Evolutionary conservation across 2,797 vertebrate genomes (phyloP).

Genomic region (Tarsius wallacei): DNA sequence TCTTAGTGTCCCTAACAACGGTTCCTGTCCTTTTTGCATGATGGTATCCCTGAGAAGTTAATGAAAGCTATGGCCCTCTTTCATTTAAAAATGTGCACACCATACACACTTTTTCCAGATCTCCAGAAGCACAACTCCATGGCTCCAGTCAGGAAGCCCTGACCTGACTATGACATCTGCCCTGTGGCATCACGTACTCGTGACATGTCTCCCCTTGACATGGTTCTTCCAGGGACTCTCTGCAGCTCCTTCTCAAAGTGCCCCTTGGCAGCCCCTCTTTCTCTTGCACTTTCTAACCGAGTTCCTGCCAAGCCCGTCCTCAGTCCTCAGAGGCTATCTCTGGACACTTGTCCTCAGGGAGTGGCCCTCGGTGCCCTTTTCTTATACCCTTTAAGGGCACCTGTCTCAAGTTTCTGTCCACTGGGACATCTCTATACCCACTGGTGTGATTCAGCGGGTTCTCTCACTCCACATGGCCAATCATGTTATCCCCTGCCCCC

Average conservation of each 20-base stretch:
- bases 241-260: rapidly evolving
- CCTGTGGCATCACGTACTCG: background rate
- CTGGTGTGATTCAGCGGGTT: no score
- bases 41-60: background rate
- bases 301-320: background rate
- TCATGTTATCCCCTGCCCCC: background rate
- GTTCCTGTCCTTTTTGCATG: background rate
- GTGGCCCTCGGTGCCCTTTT: rapidly evolving
- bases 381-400: background rate
- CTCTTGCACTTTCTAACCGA: background rate
- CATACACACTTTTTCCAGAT: background rate
- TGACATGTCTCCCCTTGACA: background rate
- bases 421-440: rapidly evolving
- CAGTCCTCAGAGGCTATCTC: background rate
- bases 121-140: background rate
- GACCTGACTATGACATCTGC: background rate
- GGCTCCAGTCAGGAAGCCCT: background rate
- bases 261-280: background rate
- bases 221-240: background rate
- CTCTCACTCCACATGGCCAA: background rate
- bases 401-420: rapidly evolving
- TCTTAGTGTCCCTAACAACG: background rate
- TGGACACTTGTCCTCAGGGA: rapidly evolving
- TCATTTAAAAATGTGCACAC: background rate
- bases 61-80: background rate